Evolutionary conservation across 2,113 vertebrate species (phyloP), one percentile per base, ranked within the genome.

Genomic region (Cromileptes altivelis): DNA sequence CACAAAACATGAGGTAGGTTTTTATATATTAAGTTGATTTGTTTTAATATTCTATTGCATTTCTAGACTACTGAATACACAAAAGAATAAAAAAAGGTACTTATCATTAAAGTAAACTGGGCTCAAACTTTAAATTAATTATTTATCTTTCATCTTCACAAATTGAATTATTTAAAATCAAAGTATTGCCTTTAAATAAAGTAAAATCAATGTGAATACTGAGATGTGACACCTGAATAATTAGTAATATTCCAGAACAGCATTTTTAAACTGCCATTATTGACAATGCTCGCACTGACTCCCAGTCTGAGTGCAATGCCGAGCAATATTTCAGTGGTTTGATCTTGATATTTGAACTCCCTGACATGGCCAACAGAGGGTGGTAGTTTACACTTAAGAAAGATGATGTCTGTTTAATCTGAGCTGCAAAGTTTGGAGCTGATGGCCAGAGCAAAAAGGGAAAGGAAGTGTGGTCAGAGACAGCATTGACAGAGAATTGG

Each of bases 311-410:
- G 30, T 6, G 27, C 37, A 47, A 37, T 4, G 1, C 19, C 67
- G 25, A 53, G 27, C 33, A 49, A 21, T 8, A 21, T 67, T 61
- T 73, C 33, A 14, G 19, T 30, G 64, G 15, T 49, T 67, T 68
- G 25, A 27, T 42, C 19, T 37, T 9, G 25, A 52, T 56, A 47
- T 60, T 13, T 80, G 67, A 80, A 74, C 37, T 88, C 45, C 80
- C 79, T 27, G 4, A 58, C 23, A 58, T 65, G 75, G 40, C 90
- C 91, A 92, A 86, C 69, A 93, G 92, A 85, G 88, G 84, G 92
- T 49, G 40, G 63, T 79, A 85, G 73, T 90, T 82, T 42, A 69
- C 78, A 80, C 37, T 52, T 18, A 65, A 53, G 71, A 72, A 78
- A 88, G 70, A 68, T 57, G 62, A 81, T 45, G 75, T 78, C 61